Base-by-base conservation (phyloP, 2,797 vertebrate genomes). In the Tauraco hartlaubi region DNA sequence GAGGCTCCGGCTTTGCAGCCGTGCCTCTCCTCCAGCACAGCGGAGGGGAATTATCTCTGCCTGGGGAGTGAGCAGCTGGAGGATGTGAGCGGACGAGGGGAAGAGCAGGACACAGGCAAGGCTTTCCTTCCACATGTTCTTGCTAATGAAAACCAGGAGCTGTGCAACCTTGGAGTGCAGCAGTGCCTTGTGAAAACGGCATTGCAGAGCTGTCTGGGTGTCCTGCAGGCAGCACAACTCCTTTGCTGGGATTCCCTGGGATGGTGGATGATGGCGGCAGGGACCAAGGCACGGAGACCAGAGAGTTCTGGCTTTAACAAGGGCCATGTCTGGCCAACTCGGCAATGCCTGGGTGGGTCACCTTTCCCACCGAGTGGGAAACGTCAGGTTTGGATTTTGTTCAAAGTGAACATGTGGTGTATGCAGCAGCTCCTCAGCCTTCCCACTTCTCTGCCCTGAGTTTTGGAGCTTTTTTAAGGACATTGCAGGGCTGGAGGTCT, bases 371-470 rank as follows among this genome's bases (percentile, higher is more conserved):
- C 0, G 0, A 62, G 48, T 21, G 22, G 52, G n/a, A 71, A 59
- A 28, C 1, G 3, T 48, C 61, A 39, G 23, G 11, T 76, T 58
- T 92, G 67, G 44, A 11, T 21, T 80, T 62, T 5, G 41, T 20
- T 52, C 11, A 11, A 23, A 62, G 44, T 23, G 43, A 66, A 11
- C 5, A 2, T 4, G 17, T 52, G 46, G 18, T 46, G 5, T 77
- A 12, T 35, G 13, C 29, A 67, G 44, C n/a, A 74, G 61, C 16
- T 75, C 0, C 71, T 62, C 0, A 0, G 43, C 10, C 13, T 62
- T 82, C 18, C 29, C 16, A 18, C 29, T 37, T 76, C 48, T 85
- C 46, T 78, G 43, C 14, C 7, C 5, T 17, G 18, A 63, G 17
- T n/a, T 37, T 41, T 41, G 39, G 13, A 8, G 15, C 25, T n/a